Percentiles rank a stretch among this genome's conserved stretches.
phyloP scores from a whole-genome alignment of 2,888 invertebrate genomes.

The Polyommatus iphigenia region DNA sequence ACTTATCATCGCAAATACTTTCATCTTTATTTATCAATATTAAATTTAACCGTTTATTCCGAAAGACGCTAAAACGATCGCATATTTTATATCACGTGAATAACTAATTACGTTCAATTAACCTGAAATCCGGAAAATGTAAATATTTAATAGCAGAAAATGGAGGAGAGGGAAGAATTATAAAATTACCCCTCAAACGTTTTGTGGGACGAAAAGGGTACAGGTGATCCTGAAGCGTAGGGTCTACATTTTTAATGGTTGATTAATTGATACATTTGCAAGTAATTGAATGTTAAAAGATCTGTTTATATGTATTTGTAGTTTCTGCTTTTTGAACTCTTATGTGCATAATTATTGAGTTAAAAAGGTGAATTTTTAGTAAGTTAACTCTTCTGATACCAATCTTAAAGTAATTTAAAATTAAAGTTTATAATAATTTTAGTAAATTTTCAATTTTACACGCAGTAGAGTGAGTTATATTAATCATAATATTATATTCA shows the following conservation, averaged over 20 bases:
- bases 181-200: constrained; percentile 72
- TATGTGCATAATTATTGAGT: no score
- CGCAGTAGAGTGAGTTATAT: no score
- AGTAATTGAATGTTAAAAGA: neutral
- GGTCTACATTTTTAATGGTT: constrained; percentile 32
- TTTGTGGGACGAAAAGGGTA: constrained; percentile 66
- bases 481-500: no score
- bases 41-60: neutral
- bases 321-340: neutral
- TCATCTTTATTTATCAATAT: neutral
- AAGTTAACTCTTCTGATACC: no score
- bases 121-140: constrained; percentile 63
- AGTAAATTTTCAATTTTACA: no score
- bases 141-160: constrained; percentile 74
- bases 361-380: no score
- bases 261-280: neutral
- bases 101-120: constrained; percentile 60
- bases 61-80: constrained; percentile 12
- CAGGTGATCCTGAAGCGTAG: constrained; percentile 52
- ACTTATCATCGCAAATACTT: neutral
- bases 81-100: constrained; percentile 44
- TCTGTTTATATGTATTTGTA: neutral
- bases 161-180: constrained; percentile 75
- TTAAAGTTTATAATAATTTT: no score
- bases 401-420: no score